A percentile compares a stretch with the other conserved stretches of the same genome.
Conservation (phyloP, 2,888 invertebrate genomes). For the Mythimna vitellina region DNA sequence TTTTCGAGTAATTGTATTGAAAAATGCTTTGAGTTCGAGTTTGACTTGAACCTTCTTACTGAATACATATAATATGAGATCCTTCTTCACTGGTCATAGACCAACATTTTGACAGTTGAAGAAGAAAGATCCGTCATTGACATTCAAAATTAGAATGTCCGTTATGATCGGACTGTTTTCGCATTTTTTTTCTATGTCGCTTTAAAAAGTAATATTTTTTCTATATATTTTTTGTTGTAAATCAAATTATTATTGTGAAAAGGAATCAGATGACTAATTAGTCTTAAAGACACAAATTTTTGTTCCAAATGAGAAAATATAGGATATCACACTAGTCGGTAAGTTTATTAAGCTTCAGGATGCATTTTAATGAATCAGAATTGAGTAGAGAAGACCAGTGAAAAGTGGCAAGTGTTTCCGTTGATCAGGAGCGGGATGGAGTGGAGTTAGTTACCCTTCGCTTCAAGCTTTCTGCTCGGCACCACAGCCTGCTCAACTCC, state of each 20-base stretch:
- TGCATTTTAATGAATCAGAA: not conserved
- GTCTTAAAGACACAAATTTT: not conserved
- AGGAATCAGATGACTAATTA: not conserved
- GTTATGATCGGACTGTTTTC: slow-evolving; percentile 9
- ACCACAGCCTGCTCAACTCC: too few relatives aligned
- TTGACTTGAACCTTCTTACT: not conserved
- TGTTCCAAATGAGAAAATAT: slow-evolving; percentile 13
- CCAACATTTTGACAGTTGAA: slow-evolving; percentile 10
- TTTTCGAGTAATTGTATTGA: too few relatives aligned
- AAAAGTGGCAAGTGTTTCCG: too few relatives aligned
- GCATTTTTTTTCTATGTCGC: slow-evolving; percentile 7
- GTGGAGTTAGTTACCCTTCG: too few relatives aligned
- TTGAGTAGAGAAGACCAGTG: too few relatives aligned
- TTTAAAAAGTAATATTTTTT: slow-evolving; percentile 1
- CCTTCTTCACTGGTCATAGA: slow-evolving; percentile 21
- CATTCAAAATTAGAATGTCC: slow-evolving; percentile 38
- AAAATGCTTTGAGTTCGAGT: too few relatives aligned
- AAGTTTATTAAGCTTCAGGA: not conserved
- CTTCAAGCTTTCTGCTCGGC: not conserved
- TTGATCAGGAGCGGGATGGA: too few relatives aligned
- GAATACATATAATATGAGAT: too few relatives aligned
- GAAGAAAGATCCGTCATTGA: slow-evolving; percentile 16
- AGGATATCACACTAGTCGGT: slow-evolving; percentile 4
- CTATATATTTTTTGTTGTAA: not conserved
- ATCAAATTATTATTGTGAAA: slow-evolving; percentile 16